These are phyloP conservation scores for Trachops cirrhosus DNA, from an alignment of 2,797 vertebrate genomes.

Conservation along the genomic window DNA sequence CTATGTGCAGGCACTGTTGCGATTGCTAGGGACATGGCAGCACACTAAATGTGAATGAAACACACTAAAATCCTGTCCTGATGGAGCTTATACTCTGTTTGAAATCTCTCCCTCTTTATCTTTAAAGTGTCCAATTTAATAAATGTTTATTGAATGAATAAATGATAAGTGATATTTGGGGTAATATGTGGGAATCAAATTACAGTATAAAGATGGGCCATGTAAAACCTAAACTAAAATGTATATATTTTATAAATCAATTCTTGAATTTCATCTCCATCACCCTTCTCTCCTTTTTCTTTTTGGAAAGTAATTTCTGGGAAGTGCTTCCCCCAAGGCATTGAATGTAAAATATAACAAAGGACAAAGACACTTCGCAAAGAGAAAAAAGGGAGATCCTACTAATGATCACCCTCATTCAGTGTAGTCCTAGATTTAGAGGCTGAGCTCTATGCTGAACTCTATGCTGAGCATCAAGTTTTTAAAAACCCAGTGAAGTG, in stretches of 20 bases:
- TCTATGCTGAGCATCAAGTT: not conserved
- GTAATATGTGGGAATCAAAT: not conserved
- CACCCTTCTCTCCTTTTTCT: not conserved
- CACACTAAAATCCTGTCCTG: not conserved
- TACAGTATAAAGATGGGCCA: not conserved
- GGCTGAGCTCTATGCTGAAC: not conserved
- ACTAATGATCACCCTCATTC: not conserved
- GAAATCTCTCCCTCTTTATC: not conserved
- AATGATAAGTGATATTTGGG: not conserved
- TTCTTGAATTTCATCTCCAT: not conserved
- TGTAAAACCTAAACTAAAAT: not conserved
- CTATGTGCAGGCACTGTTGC: not conserved
- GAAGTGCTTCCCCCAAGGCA: not conserved
- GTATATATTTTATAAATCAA: not conserved
- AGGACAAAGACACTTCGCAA: constrained; percentile 24
- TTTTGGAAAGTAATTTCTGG: not conserved
- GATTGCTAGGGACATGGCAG: not conserved
- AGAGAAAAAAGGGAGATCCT: not conserved
- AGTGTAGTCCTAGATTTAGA: not conserved
- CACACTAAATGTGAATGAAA: too few species aligned
- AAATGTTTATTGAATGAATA: not conserved
- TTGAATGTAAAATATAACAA: not conserved
- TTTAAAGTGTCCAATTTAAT: not conserved
- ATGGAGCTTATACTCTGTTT: not conserved
- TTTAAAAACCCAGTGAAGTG: not conserved